Percentiles rank a stretch among this genome's conserved stretches.
These are phyloP conservation scores for Corydoras sp. DNA, from an alignment of 2,113 vertebrate species.

Conservation along the genomic window DNA sequence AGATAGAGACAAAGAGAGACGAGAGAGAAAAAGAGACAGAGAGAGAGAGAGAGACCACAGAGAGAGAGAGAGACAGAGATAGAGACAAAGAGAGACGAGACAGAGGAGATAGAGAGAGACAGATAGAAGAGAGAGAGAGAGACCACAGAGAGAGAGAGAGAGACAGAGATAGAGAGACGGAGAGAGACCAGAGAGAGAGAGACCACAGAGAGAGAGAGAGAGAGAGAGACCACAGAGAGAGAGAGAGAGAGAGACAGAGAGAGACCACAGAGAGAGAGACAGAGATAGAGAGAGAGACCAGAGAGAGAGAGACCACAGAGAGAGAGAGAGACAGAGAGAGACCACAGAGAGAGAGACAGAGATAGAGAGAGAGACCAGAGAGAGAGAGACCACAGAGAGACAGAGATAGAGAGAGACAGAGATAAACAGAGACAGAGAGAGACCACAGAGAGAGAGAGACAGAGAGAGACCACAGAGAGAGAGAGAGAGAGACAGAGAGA, in stretches of 20 bases:
- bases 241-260: background rate
- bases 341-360: background rate
- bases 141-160: too few relatives aligned
- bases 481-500: background rate
- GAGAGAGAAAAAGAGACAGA: too few relatives aligned
- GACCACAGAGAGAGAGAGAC: too few relatives aligned
- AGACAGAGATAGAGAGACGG: background rate
- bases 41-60: background rate
- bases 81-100: too few relatives aligned
- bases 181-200: background rate
- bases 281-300: too few relatives aligned
- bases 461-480: background rate
- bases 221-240: too few relatives aligned
- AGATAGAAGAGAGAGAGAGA: background rate
- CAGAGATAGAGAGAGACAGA: background rate
- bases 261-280: too few relatives aligned
- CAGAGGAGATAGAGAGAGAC: background rate
- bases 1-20: too few relatives aligned
- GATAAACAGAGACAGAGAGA: too few relatives aligned
- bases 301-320: background rate
- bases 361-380: background rate
- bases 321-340: too few relatives aligned
- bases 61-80: too few relatives aligned
- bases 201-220: too few relatives aligned
- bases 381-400: background rate